These are phyloP conservation scores for Nannobrachium achirus DNA, from an alignment of 2,113 vertebrate species.

Conservation along the genomic window DNA sequence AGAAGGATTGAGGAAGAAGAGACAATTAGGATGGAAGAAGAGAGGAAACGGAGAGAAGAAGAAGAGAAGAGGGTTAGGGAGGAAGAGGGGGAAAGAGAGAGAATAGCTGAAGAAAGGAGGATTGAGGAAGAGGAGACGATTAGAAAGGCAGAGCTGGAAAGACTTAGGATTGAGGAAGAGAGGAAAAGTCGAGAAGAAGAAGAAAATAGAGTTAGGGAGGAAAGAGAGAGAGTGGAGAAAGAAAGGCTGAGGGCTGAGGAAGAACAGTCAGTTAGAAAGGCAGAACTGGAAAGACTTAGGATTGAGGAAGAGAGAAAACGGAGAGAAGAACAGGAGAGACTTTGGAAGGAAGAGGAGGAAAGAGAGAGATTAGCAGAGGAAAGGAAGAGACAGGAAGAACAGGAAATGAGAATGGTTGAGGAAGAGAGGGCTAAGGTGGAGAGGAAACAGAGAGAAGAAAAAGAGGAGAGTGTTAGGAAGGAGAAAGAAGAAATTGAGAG, in stretches of 20 bases:
- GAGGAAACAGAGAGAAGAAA: conserved; percentile 1
- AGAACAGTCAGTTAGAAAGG: background rate
- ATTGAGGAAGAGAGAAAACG: background rate
- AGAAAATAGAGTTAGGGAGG: background rate
- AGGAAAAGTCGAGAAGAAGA: background rate
- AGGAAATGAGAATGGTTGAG: background rate
- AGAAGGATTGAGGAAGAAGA: background rate
- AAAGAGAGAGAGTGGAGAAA: background rate
- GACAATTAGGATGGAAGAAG: background rate
- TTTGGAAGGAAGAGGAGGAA: background rate
- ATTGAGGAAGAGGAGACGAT: background rate
- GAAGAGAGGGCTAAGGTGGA: conserved; percentile 6
- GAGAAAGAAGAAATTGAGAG: background rate
- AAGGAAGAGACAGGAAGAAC: background rate
- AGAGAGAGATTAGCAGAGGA: background rate
- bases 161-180: background rate
- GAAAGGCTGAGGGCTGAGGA: conserved; percentile 1
- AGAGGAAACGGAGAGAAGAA: conserved; percentile 2
- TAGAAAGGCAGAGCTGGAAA: conserved; percentile 12
- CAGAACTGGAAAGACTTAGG: conserved; percentile 6
- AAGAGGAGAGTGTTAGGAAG: background rate
- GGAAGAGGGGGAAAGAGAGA: background rate
- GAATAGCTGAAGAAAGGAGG: background rate
- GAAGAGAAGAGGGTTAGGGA: background rate
- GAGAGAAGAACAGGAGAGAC: background rate